Evolutionary conservation across 2,888 invertebrate species (phyloP).

Genomic region (Dasysyrphus albostriatus): DNA sequence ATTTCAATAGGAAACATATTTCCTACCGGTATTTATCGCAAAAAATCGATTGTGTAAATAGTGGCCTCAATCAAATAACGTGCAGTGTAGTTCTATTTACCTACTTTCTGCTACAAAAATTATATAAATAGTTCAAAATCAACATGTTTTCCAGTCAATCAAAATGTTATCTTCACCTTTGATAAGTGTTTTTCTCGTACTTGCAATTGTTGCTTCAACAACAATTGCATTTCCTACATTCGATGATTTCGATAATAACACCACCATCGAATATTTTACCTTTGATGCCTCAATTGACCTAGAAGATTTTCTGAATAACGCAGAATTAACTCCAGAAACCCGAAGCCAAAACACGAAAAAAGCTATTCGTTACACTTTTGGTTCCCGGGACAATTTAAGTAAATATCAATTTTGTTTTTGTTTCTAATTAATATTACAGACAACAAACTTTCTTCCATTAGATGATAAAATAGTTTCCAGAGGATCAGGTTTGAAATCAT

Average conservation of each 20-base stretch:
- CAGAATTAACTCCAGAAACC: neutral
- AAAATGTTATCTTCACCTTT: neutral
- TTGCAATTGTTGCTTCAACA: neutral
- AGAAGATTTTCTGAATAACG: neutral
- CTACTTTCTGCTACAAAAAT: neutral
- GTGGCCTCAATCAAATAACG: too few species aligned
- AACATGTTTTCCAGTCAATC: neutral
- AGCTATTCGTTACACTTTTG: conserved; percentile 2
- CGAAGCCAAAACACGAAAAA: neutral
- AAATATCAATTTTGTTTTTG: neutral
- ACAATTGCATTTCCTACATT: neutral
- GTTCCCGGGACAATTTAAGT: neutral
- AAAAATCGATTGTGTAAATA: too few species aligned
- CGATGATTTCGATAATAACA: too few species aligned
- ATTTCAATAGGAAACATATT: too few species aligned
- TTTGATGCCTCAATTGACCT: neutral
- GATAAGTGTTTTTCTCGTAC: neutral
- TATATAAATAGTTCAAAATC: conserved; percentile 1
- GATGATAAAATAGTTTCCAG: conserved; percentile 73
- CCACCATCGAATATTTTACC: neutral
- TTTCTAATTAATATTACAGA: neutral
- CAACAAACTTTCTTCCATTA: conserved; percentile 18
- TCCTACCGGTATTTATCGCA: too few species aligned
- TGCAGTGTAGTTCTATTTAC: too few species aligned
- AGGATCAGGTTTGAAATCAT: conserved; percentile 47